Percentiles rank a stretch among this genome's conserved stretches.
These are phyloP conservation scores for Neodiprion fabricii DNA, from an alignment of 1,140 invertebrate species.

Conservation along the genomic window DNA sequence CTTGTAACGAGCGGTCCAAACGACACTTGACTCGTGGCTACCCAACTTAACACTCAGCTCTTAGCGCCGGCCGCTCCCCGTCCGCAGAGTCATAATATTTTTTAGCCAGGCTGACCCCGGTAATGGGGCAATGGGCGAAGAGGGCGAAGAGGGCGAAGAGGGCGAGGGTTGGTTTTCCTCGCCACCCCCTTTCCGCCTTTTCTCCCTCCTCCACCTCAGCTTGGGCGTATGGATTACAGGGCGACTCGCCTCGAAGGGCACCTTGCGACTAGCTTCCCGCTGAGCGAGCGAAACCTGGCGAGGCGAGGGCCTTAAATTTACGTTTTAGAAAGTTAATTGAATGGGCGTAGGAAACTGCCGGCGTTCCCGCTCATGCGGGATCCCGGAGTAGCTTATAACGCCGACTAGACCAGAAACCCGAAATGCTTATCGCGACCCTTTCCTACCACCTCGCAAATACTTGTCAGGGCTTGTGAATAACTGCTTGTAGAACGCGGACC, in stretches of 20 bases:
- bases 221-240: not conserved
- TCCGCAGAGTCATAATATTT: constrained; percentile 11
- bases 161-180: not conserved
- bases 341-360: constrained; percentile 25
- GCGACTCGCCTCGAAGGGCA: constrained; percentile 7
- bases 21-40: constrained; percentile 4
- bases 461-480: not conserved
- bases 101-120: constrained; percentile 5
- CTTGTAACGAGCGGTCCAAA: constrained; percentile 4
- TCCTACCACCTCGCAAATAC: not conserved
- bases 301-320: constrained; percentile 34
- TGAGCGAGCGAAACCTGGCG: not conserved
- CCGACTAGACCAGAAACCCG: constrained; percentile 3
- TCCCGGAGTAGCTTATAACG: not conserved
- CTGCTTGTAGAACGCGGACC: not conserved
- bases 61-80: not conserved
- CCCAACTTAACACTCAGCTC: constrained; percentile 4
- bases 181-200: not conserved
- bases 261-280: not conserved
- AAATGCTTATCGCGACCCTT: not conserved
- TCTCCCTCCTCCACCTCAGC: not conserved
- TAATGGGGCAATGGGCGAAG: not conserved
- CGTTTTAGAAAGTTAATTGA: constrained; percentile 46
- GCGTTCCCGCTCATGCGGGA: not conserved
- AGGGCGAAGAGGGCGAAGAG: not conserved